These are phyloP conservation scores for Nettapus auritus DNA, from an alignment of 2,113 vertebrate genomes.

Conservation along the genomic window DNA sequence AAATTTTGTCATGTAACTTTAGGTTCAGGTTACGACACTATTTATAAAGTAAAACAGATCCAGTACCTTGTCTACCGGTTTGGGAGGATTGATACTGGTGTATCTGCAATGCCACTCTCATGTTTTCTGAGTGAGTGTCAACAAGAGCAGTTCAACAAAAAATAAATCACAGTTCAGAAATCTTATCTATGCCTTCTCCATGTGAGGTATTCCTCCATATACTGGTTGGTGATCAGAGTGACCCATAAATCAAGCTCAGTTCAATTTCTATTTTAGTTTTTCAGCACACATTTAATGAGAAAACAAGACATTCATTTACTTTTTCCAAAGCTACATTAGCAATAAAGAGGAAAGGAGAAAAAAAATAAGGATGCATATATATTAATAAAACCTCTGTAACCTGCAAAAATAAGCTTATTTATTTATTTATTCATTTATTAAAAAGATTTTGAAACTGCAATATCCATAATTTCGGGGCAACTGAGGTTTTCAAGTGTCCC, in stretches of 20 bases:
- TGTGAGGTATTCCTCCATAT: background rate
- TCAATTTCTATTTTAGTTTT: slow-evolving; percentile 18
- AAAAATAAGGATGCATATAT: background rate
- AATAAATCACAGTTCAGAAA: background rate
- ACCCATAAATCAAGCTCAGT: slow-evolving; percentile 36
- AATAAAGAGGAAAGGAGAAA: background rate
- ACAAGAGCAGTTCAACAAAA: background rate
- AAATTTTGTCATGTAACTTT: background rate
- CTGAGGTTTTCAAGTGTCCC: background rate
- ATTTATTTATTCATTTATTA: background rate
- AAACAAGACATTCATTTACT: slow-evolving; percentile 52
- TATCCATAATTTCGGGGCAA: slow-evolving; percentile 21
- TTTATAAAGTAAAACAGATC: background rate
- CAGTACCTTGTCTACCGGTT: background rate
- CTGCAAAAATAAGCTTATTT: slow-evolving; percentile 14
- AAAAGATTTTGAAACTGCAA: slow-evolving; percentile 45
- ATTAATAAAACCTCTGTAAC: slow-evolving; percentile 51
- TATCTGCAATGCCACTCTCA: background rate
- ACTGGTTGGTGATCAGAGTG: background rate
- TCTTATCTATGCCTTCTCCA: slow-evolving; percentile 5
- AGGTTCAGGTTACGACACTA: background rate
- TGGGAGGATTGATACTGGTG: background rate
- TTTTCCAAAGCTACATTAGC: slow-evolving; percentile 30
- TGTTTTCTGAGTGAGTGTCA: background rate
- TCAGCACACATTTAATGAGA: slow-evolving; percentile 36